Base-by-base conservation (phyloP, 2,888 invertebrate species). In the Junonia oenone region DNA sequence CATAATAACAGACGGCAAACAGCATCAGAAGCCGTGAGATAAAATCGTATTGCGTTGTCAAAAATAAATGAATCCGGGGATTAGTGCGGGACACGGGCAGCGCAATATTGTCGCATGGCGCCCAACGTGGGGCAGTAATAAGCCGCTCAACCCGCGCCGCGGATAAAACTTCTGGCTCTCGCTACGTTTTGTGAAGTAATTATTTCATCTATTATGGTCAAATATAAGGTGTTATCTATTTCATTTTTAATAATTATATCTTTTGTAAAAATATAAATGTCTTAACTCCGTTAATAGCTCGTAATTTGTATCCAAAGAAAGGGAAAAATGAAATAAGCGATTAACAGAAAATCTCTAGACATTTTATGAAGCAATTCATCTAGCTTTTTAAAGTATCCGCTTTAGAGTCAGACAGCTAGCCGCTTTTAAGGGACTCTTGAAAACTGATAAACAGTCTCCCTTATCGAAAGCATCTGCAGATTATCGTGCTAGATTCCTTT, bases 1-100 rank as follows among this genome's bases (percentile, higher is more conserved):
- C 76, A 78, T 84, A 87, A 88, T 88, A 90, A 88, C 88, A 86
- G 85, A 83, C 80, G 86, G 89, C 88, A 90, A 90, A 90, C 89
- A 89, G 87, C 87, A 87, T 86, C 85, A 85, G 89, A 89, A 88
- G 89, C 88, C 86, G 80, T 83, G 86, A 88, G 90, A 90, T 89
- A 90, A 88, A 90, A 90, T 90, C 89, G 88, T 87, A 88, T 90
- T 86, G 90, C 89, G 90, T 89, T 89, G 90, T 90, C 90, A 90
- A 90, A 90, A 90, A 90, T 90, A 90, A 90, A 90, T 90, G 89
- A 90, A 90, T 89, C 88, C 85, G 70, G 76, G 88, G 90, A 90
- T 90, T 90, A 90, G 88, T 81, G 75, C 78, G 78, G 83, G 83
- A 83, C 83, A 83, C 82, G 81, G 80, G 77, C 72, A 74, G 76